Conservation (phyloP, 2,113 vertebrate species). For the Nesospiza acunhae region DNA sequence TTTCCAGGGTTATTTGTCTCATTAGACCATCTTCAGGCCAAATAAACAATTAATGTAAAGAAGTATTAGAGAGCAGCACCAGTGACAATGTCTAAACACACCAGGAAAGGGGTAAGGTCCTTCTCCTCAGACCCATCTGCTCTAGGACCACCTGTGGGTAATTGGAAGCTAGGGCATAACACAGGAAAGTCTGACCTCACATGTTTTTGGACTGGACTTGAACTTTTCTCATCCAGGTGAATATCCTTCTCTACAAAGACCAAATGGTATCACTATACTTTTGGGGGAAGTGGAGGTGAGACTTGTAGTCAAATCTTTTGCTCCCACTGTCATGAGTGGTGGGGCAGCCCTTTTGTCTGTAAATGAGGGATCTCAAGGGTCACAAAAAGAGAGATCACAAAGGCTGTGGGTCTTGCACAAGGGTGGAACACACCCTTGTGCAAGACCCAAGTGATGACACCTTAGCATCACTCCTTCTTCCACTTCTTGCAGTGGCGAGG, state of each 20-base stretch:
- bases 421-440: neutral
- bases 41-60: neutral
- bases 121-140: neutral
- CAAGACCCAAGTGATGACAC: neutral
- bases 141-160: neutral
- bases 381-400: neutral
- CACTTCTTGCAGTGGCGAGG: neutral
- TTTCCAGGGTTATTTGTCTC: neutral
- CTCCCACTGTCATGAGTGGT: neutral
- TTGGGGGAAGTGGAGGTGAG: neutral
- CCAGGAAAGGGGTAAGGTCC: neutral
- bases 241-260: neutral
- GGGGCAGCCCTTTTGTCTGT: neutral
- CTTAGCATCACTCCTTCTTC: neutral
- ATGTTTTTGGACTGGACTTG: neutral
- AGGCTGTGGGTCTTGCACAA: neutral
- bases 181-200: neutral
- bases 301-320: accelerated
- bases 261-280: neutral
- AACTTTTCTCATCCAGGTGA: neutral
- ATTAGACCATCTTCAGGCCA: neutral
- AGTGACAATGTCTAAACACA: neutral
- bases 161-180: neutral
- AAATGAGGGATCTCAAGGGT: neutral
- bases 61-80: neutral